These are phyloP conservation scores for Aegypius monachus DNA, from an alignment of 2,113 vertebrate genomes.

Conservation along the genomic window DNA sequence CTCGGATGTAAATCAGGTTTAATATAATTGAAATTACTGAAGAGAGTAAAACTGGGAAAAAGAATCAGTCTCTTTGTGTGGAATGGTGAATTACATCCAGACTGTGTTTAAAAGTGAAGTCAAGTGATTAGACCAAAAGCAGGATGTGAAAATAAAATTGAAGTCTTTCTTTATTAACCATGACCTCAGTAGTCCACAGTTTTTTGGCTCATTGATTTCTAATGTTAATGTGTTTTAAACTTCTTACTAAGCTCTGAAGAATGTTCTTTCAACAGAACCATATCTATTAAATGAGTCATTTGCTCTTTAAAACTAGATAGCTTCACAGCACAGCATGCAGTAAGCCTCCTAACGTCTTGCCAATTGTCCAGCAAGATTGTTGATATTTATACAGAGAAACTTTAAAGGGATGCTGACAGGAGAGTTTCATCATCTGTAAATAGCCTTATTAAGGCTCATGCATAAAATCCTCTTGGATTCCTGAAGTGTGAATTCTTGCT, in stretches of 20 bases:
- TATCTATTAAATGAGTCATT: conserved; percentile 61
- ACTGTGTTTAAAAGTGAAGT: conserved; percentile 25
- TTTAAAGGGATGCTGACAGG: conserved; percentile 31
- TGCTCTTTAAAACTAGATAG: conserved; percentile 43
- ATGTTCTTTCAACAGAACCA: conserved; percentile 47
- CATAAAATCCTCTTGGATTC: conserved; percentile 14
- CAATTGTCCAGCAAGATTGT: conserved; percentile 37
- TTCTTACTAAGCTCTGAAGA: conserved; percentile 48
- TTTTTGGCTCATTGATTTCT: conserved; percentile 61
- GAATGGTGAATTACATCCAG: conserved; percentile 27
- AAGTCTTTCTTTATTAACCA: conserved; percentile 36
- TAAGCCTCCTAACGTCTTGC: neutral
- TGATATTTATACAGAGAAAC: conserved; percentile 39
- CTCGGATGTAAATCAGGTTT: neutral
- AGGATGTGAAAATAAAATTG: conserved; percentile 51
- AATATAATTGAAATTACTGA: neutral
- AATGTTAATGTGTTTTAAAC: conserved; percentile 52
- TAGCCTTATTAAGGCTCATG: conserved; percentile 19
- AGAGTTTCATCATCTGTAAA: conserved; percentile 20
- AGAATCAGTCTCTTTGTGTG: neutral
- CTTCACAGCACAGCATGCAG: conserved; percentile 23
- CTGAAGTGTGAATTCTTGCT: neutral
- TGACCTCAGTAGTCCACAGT: conserved; percentile 36
- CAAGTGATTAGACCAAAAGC: conserved; percentile 30
- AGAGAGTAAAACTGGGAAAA: neutral